These are phyloP conservation scores for Aspidoscelis tigris DNA, from an alignment of 2,113 vertebrate genomes.

Conservation along the genomic window DNA sequence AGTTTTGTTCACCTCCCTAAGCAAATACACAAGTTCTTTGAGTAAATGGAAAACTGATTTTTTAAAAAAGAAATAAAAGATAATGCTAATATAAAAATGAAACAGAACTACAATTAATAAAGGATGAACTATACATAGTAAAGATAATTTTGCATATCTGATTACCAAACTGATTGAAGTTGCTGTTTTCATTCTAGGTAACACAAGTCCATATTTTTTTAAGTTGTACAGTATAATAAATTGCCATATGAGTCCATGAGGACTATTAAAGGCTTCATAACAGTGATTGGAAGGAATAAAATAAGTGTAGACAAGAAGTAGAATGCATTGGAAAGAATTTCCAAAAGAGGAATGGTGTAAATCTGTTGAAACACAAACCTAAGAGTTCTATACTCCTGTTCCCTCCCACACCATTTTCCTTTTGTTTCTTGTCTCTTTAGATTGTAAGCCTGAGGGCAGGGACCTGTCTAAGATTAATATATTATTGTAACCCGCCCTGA, in stretches of 20 bases:
- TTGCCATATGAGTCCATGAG: neutral
- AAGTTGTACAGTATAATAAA: neutral
- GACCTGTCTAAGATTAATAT: no score
- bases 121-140: neutral
- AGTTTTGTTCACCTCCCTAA: no score
- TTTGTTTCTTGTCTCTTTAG: no score
- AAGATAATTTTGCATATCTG: neutral
- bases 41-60: no score
- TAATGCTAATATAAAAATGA: no score
- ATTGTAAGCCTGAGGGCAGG: no score
- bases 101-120: no score
- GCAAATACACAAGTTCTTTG: no score
- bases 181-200: neutral
- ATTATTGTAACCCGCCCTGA: no score
- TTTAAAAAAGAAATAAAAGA: no score
- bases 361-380: neutral
- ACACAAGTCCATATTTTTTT: neutral
- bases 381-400: no score
- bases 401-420: no score
- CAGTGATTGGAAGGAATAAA: neutral
- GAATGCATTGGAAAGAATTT: neutral
- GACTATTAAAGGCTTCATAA: neutral
- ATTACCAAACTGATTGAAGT: neutral
- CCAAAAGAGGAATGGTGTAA: neutral
- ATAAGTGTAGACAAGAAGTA: neutral